Evolutionary conservation across 2,888 invertebrate genomes (phyloP).

Genomic region (Crossocerus cetratus): DNA sequence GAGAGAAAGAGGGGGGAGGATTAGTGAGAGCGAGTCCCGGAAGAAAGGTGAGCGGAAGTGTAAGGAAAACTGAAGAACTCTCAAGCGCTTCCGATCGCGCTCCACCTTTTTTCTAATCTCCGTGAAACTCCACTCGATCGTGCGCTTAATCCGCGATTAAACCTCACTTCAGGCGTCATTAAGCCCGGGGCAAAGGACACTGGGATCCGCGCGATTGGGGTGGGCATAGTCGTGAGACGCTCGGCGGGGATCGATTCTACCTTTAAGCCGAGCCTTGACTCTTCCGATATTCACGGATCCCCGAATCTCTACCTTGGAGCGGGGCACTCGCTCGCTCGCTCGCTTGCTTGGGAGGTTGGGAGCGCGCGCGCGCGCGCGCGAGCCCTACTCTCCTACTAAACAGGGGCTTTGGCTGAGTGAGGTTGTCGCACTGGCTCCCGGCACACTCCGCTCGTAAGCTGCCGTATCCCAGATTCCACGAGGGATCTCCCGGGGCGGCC

Average conservation of each 20-base stretch:
- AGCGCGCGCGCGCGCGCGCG: no score
- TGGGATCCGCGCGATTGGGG: constrained; percentile 64
- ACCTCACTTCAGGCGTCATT: constrained; percentile 72
- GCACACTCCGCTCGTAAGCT: constrained; percentile 23
- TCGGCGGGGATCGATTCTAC: constrained; percentile 67
- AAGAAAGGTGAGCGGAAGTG: not conserved
- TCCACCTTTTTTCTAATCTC: constrained; percentile 62
- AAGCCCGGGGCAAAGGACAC: constrained; percentile 72
- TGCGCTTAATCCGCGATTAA: constrained; percentile 74
- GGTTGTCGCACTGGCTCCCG: constrained; percentile 33
- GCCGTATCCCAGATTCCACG: constrained; percentile 32
- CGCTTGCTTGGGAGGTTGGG: not conserved
- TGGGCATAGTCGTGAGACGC: constrained; percentile 62
- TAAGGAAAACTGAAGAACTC: not conserved
- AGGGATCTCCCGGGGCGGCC: constrained; percentile 16
- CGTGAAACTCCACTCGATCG: constrained; percentile 56
- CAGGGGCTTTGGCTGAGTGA: constrained; percentile 61
- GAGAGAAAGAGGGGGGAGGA: not conserved
- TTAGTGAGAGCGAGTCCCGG: not conserved
- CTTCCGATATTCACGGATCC: constrained; percentile 63
- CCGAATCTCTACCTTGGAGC: constrained; percentile 18
- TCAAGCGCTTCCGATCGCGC: not conserved
- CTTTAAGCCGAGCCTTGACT: constrained; percentile 68
- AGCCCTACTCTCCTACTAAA: constrained; percentile 51
- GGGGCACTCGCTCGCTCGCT: constrained; percentile 17